A percentile compares a stretch with the other conserved stretches of the same genome.
phyloP scores from a whole-genome alignment of 64 coral and sea anemone genomes.

The Platygyra sinensis region DNA sequence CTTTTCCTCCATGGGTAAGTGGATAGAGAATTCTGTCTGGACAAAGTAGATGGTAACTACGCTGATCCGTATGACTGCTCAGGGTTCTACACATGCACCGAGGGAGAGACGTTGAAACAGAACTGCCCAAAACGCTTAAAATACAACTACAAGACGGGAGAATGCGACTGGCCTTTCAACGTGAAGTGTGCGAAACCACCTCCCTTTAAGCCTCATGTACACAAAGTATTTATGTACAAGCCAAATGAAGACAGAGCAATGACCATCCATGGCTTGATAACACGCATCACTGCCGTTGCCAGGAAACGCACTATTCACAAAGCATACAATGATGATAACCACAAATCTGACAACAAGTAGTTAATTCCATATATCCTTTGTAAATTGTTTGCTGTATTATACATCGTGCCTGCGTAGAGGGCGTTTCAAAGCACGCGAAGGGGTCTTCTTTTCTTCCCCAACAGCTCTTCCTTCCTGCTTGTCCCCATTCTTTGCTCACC shows the following conservation, averaged over 20 bases:
- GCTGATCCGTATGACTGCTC: conserved; percentile 32
- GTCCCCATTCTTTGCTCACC: too few species aligned
- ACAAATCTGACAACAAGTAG: neutral
- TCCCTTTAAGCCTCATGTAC: neutral
- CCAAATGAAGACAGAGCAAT: neutral
- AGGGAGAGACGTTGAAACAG: neutral
- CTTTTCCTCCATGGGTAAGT: neutral
- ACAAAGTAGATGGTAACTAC: conserved; percentile 13
- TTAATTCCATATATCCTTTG: neutral
- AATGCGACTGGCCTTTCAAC: conserved; percentile 34
- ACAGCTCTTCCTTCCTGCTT: too few species aligned
- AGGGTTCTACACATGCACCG: neutral
- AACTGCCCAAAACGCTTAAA: conserved; percentile 24
- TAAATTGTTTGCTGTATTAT: too few species aligned
- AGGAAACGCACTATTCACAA: conserved; percentile 11
- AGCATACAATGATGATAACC: neutral
- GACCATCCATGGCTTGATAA: conserved; percentile 17
- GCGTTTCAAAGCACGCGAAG: too few species aligned
- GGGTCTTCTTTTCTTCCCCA: too few species aligned
- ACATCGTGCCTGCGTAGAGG: too few species aligned
- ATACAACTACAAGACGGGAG: conserved; percentile 39
- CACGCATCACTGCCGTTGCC: conserved; percentile 17
- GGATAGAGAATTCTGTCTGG: conserved; percentile 38
- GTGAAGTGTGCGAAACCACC: conserved; percentile 12
- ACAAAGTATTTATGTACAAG: neutral